phyloP scores from a whole-genome alignment of 1,140 invertebrate species.

The Atta texana region DNA sequence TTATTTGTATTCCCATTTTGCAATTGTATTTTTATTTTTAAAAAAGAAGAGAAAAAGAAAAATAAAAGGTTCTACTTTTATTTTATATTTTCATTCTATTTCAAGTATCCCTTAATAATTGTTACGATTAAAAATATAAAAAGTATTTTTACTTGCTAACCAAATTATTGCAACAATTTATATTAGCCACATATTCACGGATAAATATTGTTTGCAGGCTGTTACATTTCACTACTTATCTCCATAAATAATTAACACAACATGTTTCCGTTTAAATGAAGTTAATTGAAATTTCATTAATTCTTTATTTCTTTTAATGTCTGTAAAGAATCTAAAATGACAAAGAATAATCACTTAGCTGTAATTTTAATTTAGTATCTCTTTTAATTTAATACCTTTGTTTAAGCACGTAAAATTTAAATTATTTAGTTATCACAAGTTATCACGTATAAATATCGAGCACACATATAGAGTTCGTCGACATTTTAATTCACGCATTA shows the following conservation, averaged over 20 bases:
- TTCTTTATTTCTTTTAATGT: background rate
- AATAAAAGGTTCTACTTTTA: background rate
- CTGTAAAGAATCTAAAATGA: background rate
- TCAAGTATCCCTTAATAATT: background rate
- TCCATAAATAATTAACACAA: conserved; percentile 5
- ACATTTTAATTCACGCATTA: conserved; percentile 28
- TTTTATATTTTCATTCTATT: conserved; percentile 27
- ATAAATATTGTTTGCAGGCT: background rate
- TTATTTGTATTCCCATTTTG: too few relatives aligned
- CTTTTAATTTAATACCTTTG: background rate
- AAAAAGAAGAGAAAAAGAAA: background rate
- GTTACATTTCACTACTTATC: background rate
- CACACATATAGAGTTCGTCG: background rate
- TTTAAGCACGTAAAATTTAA: background rate
- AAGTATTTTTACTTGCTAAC: background rate
- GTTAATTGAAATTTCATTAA: background rate
- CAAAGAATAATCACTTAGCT: background rate
- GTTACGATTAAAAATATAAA: background rate
- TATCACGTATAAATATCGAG: conserved; percentile 1
- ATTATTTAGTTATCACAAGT: background rate
- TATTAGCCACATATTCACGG: background rate
- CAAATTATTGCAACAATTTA: background rate
- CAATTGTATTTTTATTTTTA: background rate
- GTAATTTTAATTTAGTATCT: background rate
- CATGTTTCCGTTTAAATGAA: background rate